Base-by-base conservation (phyloP, 2,797 vertebrate species). In the Ctenopoma multispine region DNA sequence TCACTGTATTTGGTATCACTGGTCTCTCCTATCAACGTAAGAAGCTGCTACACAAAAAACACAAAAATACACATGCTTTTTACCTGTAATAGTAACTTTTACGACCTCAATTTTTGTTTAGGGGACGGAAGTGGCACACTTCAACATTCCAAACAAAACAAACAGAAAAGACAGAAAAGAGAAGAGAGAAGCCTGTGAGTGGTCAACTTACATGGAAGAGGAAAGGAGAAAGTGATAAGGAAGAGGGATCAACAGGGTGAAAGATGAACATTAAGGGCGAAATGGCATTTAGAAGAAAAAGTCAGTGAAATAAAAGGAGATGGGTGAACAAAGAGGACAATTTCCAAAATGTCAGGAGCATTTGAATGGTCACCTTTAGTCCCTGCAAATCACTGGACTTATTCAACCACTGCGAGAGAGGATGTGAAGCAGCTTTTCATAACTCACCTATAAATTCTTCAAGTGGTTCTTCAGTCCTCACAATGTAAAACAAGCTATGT, bases 331-430 rank as follows among this genome's bases (percentile, higher is more conserved):
- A 80, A 89, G 82, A 68, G 81, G 69, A 86, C 77, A 80, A 80
- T 86, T 88, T 80, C 55, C 59, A 24, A 91, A 91, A 91, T 89
- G 89, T 85, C 86, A 89, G 36, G 40, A 80, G 61, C 82, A 77
- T 83, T 67, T 84, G 63, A 83, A 81, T 81, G 78, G 78, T 83
- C 76, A 86, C 77, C 75, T 75, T 50, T 84, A 51, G 50, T 77
- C 68, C 56, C 56, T 43, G 73, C 34, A 81, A 84, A 87, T 78
- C 72, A 70, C 38, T 9, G 63, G 51, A 68, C 47, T 68, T 23
- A 74, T 66, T 81, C 68, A 76, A 27, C 64, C 31, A 46, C 31
- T 53, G 15, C 48, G 17, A 65, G 63, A 75, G 27, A 75, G 63
- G 47, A 71, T 21, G 49, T 24, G 67, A 68, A 36, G 56, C 44